Evolutionary conservation across 1,140 invertebrate genomes (phyloP), one percentile per base, ranked within the genome.

Genomic region (Drosophila orosa): DNA sequence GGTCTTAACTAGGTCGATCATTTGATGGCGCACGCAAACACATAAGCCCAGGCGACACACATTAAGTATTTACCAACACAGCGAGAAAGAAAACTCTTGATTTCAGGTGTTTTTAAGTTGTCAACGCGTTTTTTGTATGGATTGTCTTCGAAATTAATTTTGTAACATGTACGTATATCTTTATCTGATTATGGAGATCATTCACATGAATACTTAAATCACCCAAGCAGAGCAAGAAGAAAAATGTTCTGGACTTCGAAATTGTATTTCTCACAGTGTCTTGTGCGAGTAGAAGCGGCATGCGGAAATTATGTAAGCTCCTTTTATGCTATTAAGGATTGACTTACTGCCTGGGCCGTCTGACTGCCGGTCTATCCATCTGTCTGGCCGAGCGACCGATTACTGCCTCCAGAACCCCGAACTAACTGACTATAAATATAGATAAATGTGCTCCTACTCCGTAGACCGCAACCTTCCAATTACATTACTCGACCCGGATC

Each of bases 251-350:
- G 10, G 17, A 19, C 13, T 13, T 22, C 5, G 42, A 13, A 44
- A 15, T 13, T 8, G 2, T 45, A n/a, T 47, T 19, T 71, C 8
- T 35, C 42, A 10, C 37, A 39, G 50, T 57, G 33, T 40, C 44
- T 62, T 76, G 75, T 50, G 60, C 66, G 24, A 48, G 65, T 56
- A 52, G 55, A 63, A 78, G 61, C 67, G 66, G 66, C 73, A 63
- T 73, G 62, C 72, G 80, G 80, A 84, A 84, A 84, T 84, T 84
- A 80, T 80, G 80, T 73, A 80, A 84, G 81, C 73, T 80, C 59
- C 73, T 56, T 80, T 80, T 73, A 79, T 77, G 62, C 55, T 58
- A 75, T 80, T 80, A 79, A 68, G 67, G 62, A 62, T 42, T 84
- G 80, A 84, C 76, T 84, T 84, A 58, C 57, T 60, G 60, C 67